These are phyloP conservation scores for Apostichopus japonicus DNA, from an alignment of 35 echinoderm and acorn worm genomes.

Conservation along the genomic window DNA sequence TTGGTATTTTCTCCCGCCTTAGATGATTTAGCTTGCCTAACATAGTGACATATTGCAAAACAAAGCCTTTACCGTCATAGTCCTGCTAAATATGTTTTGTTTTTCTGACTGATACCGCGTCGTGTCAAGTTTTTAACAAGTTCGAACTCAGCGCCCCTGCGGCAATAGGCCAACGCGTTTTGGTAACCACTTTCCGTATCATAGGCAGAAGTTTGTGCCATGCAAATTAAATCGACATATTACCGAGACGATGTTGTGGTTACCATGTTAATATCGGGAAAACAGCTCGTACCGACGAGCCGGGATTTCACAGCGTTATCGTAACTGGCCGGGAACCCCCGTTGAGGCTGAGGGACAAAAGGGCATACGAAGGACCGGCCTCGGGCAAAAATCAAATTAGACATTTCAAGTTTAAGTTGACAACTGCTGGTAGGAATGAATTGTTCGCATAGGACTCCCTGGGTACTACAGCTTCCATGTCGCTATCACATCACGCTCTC, in stretches of 20 bases:
- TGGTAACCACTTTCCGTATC: constrained; percentile 8
- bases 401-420: constrained; percentile 59
- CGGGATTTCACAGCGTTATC: constrained; percentile 15
- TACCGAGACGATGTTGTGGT: constrained; percentile 49
- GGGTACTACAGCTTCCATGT: constrained; percentile 45
- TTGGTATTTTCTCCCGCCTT: too few species aligned
- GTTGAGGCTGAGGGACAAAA: constrained; percentile 51
- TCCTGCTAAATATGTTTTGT: not conserved
- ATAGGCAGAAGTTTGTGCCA: constrained; percentile 1
- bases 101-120: not conserved
- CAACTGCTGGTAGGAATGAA: constrained; percentile 36
- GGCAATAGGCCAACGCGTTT: constrained; percentile 46
- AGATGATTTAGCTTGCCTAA: not conserved
- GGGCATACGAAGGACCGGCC: constrained; percentile 43
- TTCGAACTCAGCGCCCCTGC: constrained; percentile 8
- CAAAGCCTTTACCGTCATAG: not conserved
- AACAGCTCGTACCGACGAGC: constrained; percentile 30
- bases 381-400: constrained; percentile 57
- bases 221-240: constrained; percentile 45
- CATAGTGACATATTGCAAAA: not conserved
- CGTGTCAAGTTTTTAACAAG: constrained; percentile 23
- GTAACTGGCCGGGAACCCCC: constrained; percentile 48
- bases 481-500: constrained; percentile 26
- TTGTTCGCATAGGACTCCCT: constrained; percentile 54
- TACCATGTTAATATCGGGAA: constrained; percentile 44